Base-by-base conservation (phyloP, 2,888 invertebrate genomes). In the Papilio protenor region DNA sequence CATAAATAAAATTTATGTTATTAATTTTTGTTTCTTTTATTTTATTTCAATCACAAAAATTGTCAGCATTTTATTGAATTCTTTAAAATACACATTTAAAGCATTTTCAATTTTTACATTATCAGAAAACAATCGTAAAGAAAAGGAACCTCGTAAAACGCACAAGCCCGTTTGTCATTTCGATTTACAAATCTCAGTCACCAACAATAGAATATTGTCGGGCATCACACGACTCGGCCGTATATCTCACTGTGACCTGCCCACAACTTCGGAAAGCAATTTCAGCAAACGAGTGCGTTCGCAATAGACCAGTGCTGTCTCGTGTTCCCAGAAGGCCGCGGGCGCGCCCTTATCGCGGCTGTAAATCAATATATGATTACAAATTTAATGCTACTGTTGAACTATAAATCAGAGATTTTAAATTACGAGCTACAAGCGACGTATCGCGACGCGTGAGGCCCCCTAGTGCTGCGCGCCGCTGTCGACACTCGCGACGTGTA, bases 351-450 rank as follows among this genome's bases (percentile, higher is more conserved):
- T 94, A 94, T 94, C 94, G 92, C 82, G 80, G 89, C 89, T 91
- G 93, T 94, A 94, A 94, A 94, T 94, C 94, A 94, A 94, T 94
- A 94, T 94, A 93, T 94, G 94, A 94, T 94, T 94, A 94, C 94
- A 94, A 94, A 94, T 94, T 94, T 94, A 94, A 94, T 94, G 94
- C 94, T 94, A 94, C 94, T 91, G 94, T 94, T 94, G 92, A 88
- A 88, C 91, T 91, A 93, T 94, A 94, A 94, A 94, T 94, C 94
- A 93, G 91, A 84, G 87, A 92, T 93, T 94, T 93, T 93, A 93
- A 94, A 93, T 94, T 93, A 94, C 93, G 94, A 92, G 88, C 88
- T 92, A 93, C 93, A 90, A 88, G 91, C 89, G 88, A 89, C 88
- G 92, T 88, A 90, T 90, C 88, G 88, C 91, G 87, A 92, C 93